A percentile compares a stretch with the other conserved stretches of the same genome.
Conservation (phyloP, 2,113 vertebrate genomes). For the Ailurus styani region DNA sequence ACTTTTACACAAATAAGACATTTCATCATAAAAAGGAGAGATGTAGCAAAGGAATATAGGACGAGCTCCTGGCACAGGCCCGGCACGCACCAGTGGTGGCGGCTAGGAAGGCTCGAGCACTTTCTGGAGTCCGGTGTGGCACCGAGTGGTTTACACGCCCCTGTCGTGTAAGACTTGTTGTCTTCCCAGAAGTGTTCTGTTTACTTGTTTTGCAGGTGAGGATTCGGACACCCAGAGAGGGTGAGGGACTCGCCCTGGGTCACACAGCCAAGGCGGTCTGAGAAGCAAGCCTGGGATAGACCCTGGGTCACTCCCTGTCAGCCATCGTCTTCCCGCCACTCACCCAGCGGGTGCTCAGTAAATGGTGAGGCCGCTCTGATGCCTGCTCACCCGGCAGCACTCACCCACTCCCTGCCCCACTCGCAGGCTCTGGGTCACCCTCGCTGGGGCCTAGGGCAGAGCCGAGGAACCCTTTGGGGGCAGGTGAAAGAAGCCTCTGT, state of each 20-base stretch:
- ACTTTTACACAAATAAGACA: neutral
- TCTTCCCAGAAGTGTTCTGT: neutral
- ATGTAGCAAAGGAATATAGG: neutral
- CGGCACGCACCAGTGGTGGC: accelerated
- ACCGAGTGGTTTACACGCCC: accelerated
- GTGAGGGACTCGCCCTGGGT: neutral
- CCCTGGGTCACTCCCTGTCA: accelerated
- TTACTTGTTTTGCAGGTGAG: neutral
- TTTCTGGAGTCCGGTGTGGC: neutral
- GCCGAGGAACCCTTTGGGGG: neutral
- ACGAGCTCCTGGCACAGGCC: neutral
- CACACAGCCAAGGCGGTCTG: neutral
- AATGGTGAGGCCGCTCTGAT: accelerated
- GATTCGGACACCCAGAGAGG: neutral
- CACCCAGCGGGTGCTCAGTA: neutral
- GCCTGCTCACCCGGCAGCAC: neutral
- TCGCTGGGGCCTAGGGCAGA: neutral
- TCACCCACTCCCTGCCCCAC: accelerated
- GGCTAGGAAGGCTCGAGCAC: accelerated
- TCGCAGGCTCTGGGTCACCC: accelerated
- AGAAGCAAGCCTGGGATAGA: neutral
- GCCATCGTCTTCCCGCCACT: neutral
- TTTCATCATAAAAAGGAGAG: neutral
- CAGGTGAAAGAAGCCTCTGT: neutral
- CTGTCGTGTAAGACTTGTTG: too few species aligned